Percentiles rank a stretch among this genome's conserved stretches.
These are phyloP conservation scores for Drosophila glabriapex DNA, from an alignment of 2,888 invertebrate genomes.

Conservation along the genomic window DNA sequence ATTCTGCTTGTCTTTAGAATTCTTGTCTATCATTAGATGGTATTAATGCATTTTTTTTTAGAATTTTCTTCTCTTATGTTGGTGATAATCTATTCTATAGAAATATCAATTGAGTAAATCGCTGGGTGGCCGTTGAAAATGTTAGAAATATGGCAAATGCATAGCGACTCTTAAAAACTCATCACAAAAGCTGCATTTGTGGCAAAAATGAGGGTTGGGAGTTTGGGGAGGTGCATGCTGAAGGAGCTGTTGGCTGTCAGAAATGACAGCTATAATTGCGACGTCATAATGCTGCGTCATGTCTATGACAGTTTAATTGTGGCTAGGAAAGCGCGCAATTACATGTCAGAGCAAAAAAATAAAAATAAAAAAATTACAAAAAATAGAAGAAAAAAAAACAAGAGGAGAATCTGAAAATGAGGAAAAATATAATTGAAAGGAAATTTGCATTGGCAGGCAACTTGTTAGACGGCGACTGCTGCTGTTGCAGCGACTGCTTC, in stretches of 20 bases:
- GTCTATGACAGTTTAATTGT: slow-evolving; percentile 81
- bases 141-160: slow-evolving; percentile 23
- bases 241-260: slow-evolving; percentile 63
- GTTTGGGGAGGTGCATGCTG: neutral
- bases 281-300: slow-evolving; percentile 79
- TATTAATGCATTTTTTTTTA: neutral
- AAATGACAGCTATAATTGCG: slow-evolving; percentile 77
- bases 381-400: neutral
- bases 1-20: neutral
- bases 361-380: slow-evolving; percentile 12
- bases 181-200: slow-evolving; percentile 30
- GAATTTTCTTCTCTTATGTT: neutral
- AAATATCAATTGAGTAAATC: neutral
- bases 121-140: slow-evolving; percentile 45
- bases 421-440: slow-evolving; percentile 70
- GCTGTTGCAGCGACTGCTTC: slow-evolving; percentile 25
- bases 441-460: slow-evolving; percentile 75
- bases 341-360: slow-evolving; percentile 56
- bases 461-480: slow-evolving; percentile 44
- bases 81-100: neutral
- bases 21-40: neutral
- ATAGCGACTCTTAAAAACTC: slow-evolving; percentile 52
- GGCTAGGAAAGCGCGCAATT: slow-evolving; percentile 80
- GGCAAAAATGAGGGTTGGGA: neutral
- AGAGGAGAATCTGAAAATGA: slow-evolving; percentile 36